A percentile compares a stretch with the other conserved stretches of the same genome.
Conservation (phyloP, 2,888 invertebrate genomes). For the Tinea semifulvella region DNA sequence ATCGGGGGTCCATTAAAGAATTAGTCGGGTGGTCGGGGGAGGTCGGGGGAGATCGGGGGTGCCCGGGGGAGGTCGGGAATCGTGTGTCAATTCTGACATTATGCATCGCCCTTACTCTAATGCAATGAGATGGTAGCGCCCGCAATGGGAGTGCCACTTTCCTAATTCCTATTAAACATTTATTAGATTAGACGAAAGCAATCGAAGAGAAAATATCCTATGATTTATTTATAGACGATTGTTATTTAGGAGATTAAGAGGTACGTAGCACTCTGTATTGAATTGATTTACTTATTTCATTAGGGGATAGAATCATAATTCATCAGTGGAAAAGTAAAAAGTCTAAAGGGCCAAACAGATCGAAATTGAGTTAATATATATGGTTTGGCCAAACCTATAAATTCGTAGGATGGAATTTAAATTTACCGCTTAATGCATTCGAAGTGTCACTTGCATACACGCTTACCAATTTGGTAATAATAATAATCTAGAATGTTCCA, state of each 20-base stretch:
- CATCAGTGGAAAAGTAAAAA: too few relatives aligned
- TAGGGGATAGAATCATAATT: too few relatives aligned
- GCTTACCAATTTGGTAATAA: too few relatives aligned
- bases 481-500: too few relatives aligned
- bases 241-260: conserved; percentile 7
- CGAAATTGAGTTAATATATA: too few relatives aligned
- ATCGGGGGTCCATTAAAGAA: conserved; percentile 25
- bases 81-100: conserved; percentile 45
- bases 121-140: conserved; percentile 39
- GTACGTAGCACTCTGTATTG: too few relatives aligned
- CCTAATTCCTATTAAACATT: conserved; percentile 65
- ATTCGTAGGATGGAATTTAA: too few relatives aligned
- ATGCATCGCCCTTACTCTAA: conserved; percentile 46
- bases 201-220: conserved; percentile 41
- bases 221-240: conserved; percentile 54
- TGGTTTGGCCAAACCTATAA: too few relatives aligned
- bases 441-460: too few relatives aligned
- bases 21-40: conserved; percentile 20
- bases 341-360: too few relatives aligned
- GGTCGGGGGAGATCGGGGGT: conserved; percentile 15
- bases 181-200: conserved; percentile 59
- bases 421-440: too few relatives aligned
- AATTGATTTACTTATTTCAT: too few relatives aligned
- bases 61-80: conserved; percentile 21
- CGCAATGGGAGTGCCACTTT: conserved; percentile 42